phyloP scores from a whole-genome alignment of 1,140 invertebrate genomes.

The Trinorchestia longiramus region DNA sequence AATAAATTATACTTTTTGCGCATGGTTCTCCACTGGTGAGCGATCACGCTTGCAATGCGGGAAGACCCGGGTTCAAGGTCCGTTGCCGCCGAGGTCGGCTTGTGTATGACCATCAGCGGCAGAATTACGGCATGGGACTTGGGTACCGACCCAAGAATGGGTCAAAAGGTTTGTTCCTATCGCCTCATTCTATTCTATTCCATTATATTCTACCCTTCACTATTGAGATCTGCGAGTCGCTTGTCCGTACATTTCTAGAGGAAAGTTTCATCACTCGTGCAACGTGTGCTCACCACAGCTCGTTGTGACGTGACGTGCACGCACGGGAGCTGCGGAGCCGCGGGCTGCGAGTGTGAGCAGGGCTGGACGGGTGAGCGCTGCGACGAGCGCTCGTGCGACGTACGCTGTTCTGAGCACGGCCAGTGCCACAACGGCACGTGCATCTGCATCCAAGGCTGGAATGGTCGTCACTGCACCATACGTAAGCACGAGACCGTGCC shows the following conservation, averaged over 20 bases:
- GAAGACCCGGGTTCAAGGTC: too few relatives aligned
- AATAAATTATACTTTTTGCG: too few relatives aligned
- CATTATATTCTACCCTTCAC: too few relatives aligned
- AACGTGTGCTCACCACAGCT: conserved; percentile 73
- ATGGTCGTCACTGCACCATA: conserved; percentile 93
- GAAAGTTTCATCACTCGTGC: not conserved
- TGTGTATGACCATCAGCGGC: too few relatives aligned
- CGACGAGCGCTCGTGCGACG: conserved; percentile 83
- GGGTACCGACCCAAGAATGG: too few relatives aligned
- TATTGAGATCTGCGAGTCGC: not conserved
- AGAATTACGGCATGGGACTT: too few relatives aligned
- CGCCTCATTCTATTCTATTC: too few relatives aligned
- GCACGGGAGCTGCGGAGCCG: conserved; percentile 89
- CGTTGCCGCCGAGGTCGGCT: too few relatives aligned
- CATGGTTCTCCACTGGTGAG: too few relatives aligned
- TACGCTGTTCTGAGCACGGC: conserved; percentile 91
- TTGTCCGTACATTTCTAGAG: not conserved
- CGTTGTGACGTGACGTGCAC: conserved; percentile 92
- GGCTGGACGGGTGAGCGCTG: conserved; percentile 93
- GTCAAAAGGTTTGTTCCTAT: too few relatives aligned
- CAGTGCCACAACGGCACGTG: conserved; percentile 97
- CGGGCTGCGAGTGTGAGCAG: conserved; percentile 86
- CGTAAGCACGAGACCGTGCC: conserved; percentile 70
- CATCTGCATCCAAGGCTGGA: conserved; percentile 96
- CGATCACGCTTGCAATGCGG: too few relatives aligned